These are phyloP conservation scores for Archips xylosteana DNA, from an alignment of 2,888 invertebrate species.

Conservation along the genomic window DNA sequence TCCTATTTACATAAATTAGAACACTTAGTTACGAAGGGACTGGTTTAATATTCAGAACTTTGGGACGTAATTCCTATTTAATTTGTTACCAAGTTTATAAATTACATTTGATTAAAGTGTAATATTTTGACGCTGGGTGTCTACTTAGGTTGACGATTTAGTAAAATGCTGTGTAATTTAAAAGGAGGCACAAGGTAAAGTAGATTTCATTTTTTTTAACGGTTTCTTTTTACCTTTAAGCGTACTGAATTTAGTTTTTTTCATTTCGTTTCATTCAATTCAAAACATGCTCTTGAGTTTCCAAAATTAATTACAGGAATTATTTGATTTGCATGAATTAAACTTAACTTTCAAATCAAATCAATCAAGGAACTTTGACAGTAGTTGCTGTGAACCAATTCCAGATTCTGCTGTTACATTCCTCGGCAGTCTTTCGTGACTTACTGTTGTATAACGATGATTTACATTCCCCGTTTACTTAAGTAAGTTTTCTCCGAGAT, in stretches of 20 bases:
- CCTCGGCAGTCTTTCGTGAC: not conserved
- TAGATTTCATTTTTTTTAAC: not conserved
- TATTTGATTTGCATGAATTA: not conserved
- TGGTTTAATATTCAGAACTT: slow-evolving; percentile 36
- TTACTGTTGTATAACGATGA: too few relatives aligned
- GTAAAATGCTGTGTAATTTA: not conserved
- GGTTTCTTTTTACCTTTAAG: too few relatives aligned
- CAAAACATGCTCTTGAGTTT: too few relatives aligned
- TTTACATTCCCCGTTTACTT: too few relatives aligned
- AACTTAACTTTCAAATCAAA: slow-evolving; percentile 1
- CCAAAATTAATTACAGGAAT: too few relatives aligned
- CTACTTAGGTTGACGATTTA: not conserved
- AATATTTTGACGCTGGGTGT: slow-evolving; percentile 3
- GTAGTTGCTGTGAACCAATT: not conserved
- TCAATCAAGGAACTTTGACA: not conserved
- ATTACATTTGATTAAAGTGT: slow-evolving; percentile 28
- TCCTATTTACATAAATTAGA: slow-evolving; percentile 37
- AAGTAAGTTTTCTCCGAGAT: too few relatives aligned
- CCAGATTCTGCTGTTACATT: not conserved
- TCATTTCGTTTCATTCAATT: too few relatives aligned
- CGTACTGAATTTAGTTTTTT: too few relatives aligned
- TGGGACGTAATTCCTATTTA: slow-evolving; percentile 35
- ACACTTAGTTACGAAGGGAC: slow-evolving; percentile 33
- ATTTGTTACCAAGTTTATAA: slow-evolving; percentile 37
- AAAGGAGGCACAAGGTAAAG: not conserved